A percentile compares a stretch with the other conserved stretches of the same genome.
phyloP scores from a whole-genome alignment of 37 sponge, comb jelly and placozoan genomes.

The Lycopodina hypogea region DNA sequence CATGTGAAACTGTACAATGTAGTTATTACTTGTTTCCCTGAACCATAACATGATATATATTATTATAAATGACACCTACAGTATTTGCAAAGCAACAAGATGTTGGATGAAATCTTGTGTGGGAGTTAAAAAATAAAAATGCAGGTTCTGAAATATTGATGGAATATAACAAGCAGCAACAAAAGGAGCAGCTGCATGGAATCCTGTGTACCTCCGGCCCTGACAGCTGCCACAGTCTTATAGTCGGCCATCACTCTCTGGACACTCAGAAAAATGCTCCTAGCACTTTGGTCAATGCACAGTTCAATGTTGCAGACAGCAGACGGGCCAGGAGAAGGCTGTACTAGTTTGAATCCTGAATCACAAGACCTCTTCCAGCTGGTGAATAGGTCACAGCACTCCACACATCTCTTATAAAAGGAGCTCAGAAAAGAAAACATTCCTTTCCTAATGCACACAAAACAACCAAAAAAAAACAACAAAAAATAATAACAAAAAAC shows the following conservation, averaged over 20 bases:
- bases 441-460: constrained; percentile 5
- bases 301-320: not conserved
- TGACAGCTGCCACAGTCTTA: not conserved
- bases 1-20: no score
- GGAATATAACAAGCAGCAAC: no score
- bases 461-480: no score
- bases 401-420: not conserved
- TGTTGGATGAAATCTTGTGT: no score
- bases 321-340: not conserved
- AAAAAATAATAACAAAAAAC: no score
- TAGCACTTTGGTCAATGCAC: not conserved
- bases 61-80: no score
- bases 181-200: no score
- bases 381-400: not conserved
- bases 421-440: constrained; percentile 11
- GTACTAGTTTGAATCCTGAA: not conserved
- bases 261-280: constrained; percentile 13
- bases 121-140: no score
- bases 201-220: constrained; percentile 1
- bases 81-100: no score
- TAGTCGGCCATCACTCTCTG: constrained; percentile 40
- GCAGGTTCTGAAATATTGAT: no score
- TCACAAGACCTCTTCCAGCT: not conserved
- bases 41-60: no score
- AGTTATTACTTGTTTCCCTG: no score